Base-by-base conservation (phyloP, 1,140 invertebrate genomes). In the Tyrophagus putrescentiae region DNA sequence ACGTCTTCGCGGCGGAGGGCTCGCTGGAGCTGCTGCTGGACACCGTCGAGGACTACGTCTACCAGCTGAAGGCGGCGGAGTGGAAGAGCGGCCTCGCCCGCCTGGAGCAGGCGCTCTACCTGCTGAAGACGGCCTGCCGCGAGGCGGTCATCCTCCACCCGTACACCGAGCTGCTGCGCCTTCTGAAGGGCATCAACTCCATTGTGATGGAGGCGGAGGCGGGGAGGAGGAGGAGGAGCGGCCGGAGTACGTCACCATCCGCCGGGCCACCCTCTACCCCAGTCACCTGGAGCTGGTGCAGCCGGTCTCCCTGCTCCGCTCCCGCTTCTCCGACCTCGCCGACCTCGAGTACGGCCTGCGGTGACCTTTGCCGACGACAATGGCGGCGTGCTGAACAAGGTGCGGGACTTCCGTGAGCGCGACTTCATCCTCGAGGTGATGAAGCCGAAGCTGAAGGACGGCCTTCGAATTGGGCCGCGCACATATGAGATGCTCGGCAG, bases 401-500 rank as follows among this genome's bases (percentile, higher is more conserved):
- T 27, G 18, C 27, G 6, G n/a, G 6, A 41, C 32, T 13, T 6
- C n/a, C 32, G 23, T 6, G 18, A 45, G 7, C 31, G 16, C 11
- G 44, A 56, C 11, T 64, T 64, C 39, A 57, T 64, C 11, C 25
- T 44, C 23, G 28, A 57, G 4, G 36, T 57, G n/a, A 41, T 66
- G 33, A 29, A 32, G 27, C 29, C 0, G 11, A 36, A 39, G n/a
- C 45, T 67, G 33, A 34, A 63, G n/a, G 34, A 54, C 27, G 64
- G 64, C 1, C 29, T 67, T 3, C 42, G 57, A 36, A 60, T 70
- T 23, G 61, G 57, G 21, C 63, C 63, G 18, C 36, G 70, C 6
- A 21, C 39, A 16, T 71, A 70, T 42, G 54, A 65, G 3, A 67
- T 69, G 61, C 29, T 71, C 13, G 70, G 69, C 31, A 65, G 65